Conservation (phyloP, 2,888 invertebrate species). For the Amitus sp. region DNA sequence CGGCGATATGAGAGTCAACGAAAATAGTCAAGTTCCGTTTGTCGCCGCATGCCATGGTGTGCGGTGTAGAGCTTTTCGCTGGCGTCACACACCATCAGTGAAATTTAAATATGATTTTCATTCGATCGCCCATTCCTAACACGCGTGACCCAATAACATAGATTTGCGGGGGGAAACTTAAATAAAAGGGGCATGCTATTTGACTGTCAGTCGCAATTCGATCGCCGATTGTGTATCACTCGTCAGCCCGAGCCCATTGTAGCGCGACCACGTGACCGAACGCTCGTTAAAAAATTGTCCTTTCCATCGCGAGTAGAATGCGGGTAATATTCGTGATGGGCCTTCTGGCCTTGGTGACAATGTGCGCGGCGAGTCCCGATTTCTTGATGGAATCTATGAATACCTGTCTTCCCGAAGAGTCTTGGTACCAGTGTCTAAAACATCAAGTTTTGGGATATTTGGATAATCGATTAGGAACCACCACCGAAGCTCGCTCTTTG, state of each 20-base stretch:
- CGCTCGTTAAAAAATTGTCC: conserved; percentile 13
- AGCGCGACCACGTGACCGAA: conserved; percentile 36
- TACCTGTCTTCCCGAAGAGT: conserved; percentile 76
- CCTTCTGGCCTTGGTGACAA: conserved; percentile 71
- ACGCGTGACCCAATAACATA: conserved; percentile 66
- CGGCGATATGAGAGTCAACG: no score
- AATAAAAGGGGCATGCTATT: conserved; percentile 66
- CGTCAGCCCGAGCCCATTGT: conserved; percentile 19
- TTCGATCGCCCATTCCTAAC: conserved; percentile 60
- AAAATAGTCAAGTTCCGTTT: conserved; percentile 59
- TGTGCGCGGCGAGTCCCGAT: conserved; percentile 65
- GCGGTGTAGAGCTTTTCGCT: conserved; percentile 44
- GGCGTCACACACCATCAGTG: conserved; percentile 51
- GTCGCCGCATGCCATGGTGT: conserved; percentile 59
- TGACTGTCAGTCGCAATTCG: conserved; percentile 65
- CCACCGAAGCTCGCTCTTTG: conserved; percentile 55
- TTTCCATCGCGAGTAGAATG: conserved; percentile 39
- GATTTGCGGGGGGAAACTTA: conserved; percentile 62
- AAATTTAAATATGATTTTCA: conserved; percentile 65
- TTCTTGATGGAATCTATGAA: conserved; percentile 66
- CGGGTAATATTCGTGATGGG: conserved; percentile 47
- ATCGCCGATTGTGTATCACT: conserved; percentile 57
- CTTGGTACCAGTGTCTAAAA: conserved; percentile 79
- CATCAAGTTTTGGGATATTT: conserved; percentile 80
- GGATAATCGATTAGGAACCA: conserved; percentile 74